These are phyloP conservation scores for Iguana delicatissima DNA, from an alignment of 2,797 vertebrate species.

Conservation along the genomic window DNA sequence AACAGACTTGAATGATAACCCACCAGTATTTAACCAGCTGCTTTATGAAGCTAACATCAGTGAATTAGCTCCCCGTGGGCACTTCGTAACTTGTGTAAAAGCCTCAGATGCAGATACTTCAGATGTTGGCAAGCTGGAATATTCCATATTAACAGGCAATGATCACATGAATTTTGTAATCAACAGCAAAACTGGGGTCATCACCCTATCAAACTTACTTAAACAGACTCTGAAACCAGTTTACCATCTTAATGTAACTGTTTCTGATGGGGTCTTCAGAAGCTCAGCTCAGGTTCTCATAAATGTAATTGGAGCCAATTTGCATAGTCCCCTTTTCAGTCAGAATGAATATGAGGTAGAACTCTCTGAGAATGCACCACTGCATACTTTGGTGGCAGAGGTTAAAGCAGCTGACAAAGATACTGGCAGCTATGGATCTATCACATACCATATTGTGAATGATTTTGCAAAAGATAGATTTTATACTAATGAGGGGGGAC, in stretches of 20 bases:
- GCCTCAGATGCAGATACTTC: constrained; percentile 93
- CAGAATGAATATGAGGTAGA: constrained; percentile 95
- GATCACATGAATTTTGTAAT: constrained; percentile 94
- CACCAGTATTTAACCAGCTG: constrained; percentile 88
- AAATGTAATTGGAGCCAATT: constrained; percentile 89
- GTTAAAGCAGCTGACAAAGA: constrained; percentile 92
- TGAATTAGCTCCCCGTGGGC: constrained; percentile 89
- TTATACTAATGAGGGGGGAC: constrained; percentile 89
- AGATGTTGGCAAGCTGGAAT: constrained; percentile 87
- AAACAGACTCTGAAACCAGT: constrained; percentile 84
- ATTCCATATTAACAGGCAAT: constrained; percentile 92
- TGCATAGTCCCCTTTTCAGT: constrained; percentile 91
- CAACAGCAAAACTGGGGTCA: constrained; percentile 86
- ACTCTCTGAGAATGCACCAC: constrained; percentile 91
- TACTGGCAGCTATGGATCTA: constrained; percentile 85
- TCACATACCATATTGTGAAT: constrained; percentile 94
- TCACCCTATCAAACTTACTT: constrained; percentile 89
- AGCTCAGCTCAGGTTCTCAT: constrained; percentile 88
- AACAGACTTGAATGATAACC: constrained; percentile 94
- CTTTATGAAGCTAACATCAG: constrained; percentile 89
- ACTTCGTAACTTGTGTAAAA: constrained; percentile 93
- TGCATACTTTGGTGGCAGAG: constrained; percentile 88
- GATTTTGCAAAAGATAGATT: constrained; percentile 96
- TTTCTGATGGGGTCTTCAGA: constrained; percentile 96
- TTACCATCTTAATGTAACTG: constrained; percentile 91